These are phyloP conservation scores for Holotrichia oblita DNA, from an alignment of 1,140 invertebrate species.

Conservation along the genomic window DNA sequence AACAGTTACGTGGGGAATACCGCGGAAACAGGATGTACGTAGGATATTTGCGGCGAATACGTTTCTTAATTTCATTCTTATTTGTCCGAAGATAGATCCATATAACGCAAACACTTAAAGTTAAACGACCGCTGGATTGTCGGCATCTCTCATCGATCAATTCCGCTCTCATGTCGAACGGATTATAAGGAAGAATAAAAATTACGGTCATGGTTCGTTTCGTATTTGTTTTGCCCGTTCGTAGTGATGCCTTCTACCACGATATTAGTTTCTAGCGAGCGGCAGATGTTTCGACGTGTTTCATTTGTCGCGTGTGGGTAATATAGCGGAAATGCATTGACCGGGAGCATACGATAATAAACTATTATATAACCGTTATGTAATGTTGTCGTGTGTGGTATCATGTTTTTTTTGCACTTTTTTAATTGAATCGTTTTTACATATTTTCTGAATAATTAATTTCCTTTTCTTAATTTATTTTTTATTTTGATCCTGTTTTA, in stretches of 20 bases:
- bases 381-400: neutral
- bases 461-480: too few species aligned
- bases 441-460: too few species aligned
- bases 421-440: neutral
- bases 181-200: neutral
- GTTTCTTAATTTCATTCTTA: constrained; percentile 14
- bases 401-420: neutral
- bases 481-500: too few species aligned
- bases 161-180: neutral
- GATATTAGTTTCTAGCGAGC: neutral
- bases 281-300: neutral
- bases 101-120: constrained; percentile 1
- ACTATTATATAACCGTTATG: neutral
- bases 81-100: constrained; percentile 4
- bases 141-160: neutral
- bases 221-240: neutral
- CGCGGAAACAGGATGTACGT: constrained; percentile 10
- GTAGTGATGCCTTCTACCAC: neutral
- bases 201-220: constrained; percentile 6
- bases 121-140: constrained; percentile 1
- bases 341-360: neutral
- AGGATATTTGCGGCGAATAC: constrained; percentile 6
- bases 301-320: neutral
- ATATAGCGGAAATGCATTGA: neutral
- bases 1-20: constrained; percentile 11